Percentiles rank a stretch among this genome's conserved stretches.
These are phyloP conservation scores for Samia ricini DNA, from an alignment of 1,140 invertebrate species.

Conservation along the genomic window DNA sequence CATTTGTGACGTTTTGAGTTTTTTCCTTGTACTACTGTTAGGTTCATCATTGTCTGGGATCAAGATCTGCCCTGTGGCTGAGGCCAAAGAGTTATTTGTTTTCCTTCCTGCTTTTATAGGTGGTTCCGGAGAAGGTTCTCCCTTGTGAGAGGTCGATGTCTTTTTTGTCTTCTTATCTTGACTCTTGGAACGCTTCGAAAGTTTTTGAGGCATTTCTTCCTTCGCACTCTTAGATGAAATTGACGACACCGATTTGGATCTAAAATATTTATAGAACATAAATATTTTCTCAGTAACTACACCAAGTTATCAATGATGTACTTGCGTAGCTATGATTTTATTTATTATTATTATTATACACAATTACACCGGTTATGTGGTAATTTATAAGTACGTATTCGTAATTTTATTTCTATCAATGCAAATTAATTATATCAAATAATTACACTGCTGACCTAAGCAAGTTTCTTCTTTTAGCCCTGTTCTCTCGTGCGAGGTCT, in stretches of 20 bases:
- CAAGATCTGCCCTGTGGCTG: conserved; percentile 88
- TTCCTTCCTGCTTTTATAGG: conserved; percentile 83
- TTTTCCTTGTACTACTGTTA: conserved; percentile 75
- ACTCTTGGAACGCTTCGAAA: conserved; percentile 36
- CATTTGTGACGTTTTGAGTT: conserved; percentile 83
- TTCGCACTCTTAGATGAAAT: conserved; percentile 51
- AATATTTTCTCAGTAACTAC: conserved; percentile 6
- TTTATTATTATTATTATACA: too few species aligned
- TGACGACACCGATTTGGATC: conserved; percentile 45
- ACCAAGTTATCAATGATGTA: not conserved
- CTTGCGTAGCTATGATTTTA: not conserved
- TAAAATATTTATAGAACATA: conserved; percentile 24
- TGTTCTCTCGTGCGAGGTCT: conserved; percentile 51
- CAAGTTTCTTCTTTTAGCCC: conserved; percentile 60
- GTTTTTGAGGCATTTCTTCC: conserved; percentile 60
- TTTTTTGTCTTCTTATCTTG: conserved; percentile 60
- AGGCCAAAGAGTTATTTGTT: conserved; percentile 92
- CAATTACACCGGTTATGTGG: too few species aligned
- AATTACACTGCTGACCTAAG: conserved; percentile 35
- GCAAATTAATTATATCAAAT: not conserved
- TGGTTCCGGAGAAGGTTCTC: conserved; percentile 67
- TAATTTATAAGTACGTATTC: too few species aligned
- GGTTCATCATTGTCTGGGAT: conserved; percentile 80
- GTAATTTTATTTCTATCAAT: not conserved
- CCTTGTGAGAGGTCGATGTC: conserved; percentile 62